Percentiles rank a stretch among this genome's conserved stretches.
Conservation (phyloP, 2,113 vertebrate genomes). For the Haemorhous mexicanus region DNA sequence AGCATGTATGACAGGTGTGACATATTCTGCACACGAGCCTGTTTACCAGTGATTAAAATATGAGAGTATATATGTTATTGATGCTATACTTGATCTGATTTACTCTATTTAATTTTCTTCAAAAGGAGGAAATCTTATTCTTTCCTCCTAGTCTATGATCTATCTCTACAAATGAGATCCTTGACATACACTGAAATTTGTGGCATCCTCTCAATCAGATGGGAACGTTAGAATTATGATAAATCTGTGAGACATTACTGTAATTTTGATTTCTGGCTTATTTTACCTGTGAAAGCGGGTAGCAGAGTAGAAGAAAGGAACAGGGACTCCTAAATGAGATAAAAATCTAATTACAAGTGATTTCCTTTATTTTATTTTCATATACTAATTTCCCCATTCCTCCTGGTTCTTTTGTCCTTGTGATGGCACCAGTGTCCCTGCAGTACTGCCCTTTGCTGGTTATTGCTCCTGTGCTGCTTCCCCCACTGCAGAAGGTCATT, state of each 20-base stretch:
- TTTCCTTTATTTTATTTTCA: neutral
- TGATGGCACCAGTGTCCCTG: neutral
- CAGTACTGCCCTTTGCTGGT: neutral
- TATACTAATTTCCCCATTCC: neutral
- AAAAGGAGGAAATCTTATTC: neutral
- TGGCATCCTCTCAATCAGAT: neutral
- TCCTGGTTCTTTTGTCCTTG: neutral
- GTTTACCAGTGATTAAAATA: slow-evolving; percentile 11
- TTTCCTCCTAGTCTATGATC: neutral
- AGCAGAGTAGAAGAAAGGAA: neutral
- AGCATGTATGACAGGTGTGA: neutral
- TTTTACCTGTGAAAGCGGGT: neutral
- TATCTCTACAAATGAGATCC: neutral
- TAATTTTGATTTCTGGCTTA: neutral
- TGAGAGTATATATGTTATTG: neutral
- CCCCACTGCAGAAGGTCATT: neutral
- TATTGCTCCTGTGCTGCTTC: neutral
- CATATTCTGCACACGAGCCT: neutral
- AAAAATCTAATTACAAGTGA: slow-evolving; percentile 15
- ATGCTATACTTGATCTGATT: neutral
- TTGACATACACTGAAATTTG: neutral
- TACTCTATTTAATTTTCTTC: slow-evolving; percentile 18
- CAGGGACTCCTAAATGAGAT: neutral
- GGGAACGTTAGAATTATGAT: neutral
- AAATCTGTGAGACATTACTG: neutral